A percentile compares a stretch with the other conserved stretches of the same genome.
Evolutionary conservation across 1,140 invertebrate genomes (phyloP).

Genomic region (Euwallacea similis): DNA sequence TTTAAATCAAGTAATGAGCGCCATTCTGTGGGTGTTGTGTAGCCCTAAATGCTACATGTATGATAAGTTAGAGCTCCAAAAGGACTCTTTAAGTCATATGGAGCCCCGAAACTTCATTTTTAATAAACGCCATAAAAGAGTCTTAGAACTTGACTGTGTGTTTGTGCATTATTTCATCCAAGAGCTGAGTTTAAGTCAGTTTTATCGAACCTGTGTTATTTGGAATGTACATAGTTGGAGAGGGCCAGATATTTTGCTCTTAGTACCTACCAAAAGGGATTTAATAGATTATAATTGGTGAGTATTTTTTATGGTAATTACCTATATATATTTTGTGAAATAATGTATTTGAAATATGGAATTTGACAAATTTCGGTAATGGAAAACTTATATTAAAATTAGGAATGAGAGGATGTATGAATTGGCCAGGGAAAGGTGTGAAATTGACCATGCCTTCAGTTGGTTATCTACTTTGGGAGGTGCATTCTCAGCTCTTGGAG

Average conservation of each 20-base stretch:
- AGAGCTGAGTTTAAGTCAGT: slow-evolving; percentile 39
- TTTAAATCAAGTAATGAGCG: slow-evolving; percentile 3
- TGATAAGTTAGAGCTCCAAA: slow-evolving; percentile 14
- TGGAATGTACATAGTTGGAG: slow-evolving; percentile 9
- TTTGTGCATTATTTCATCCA: slow-evolving; percentile 45
- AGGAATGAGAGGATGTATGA: slow-evolving; percentile 43
- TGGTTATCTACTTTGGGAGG: slow-evolving; percentile 96
- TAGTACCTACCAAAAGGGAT: slow-evolving; percentile 61
- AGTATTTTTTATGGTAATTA: slow-evolving; percentile 32
- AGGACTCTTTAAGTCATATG: neutral
- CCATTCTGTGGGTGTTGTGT: slow-evolving; percentile 5
- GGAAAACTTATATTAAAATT: slow-evolving; percentile 7
- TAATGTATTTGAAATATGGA: too few relatives aligned
- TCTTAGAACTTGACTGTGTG: slow-evolving; percentile 37
- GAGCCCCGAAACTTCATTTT: neutral
- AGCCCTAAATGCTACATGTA: slow-evolving; percentile 19
- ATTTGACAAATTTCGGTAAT: neutral
- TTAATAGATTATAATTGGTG: slow-evolving; percentile 71
- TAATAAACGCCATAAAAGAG: neutral
- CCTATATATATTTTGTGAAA: neutral
- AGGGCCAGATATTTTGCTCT: slow-evolving; percentile 45
- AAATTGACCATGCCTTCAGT: slow-evolving; percentile 84
- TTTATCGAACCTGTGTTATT: slow-evolving; percentile 41
- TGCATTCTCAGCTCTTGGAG: slow-evolving; percentile 90
- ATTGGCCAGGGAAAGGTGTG: slow-evolving; percentile 65